Evolutionary conservation across 2,888 invertebrate genomes (phyloP), one percentile per base, ranked within the genome.

Genomic region (Drosophila leonis): DNA sequence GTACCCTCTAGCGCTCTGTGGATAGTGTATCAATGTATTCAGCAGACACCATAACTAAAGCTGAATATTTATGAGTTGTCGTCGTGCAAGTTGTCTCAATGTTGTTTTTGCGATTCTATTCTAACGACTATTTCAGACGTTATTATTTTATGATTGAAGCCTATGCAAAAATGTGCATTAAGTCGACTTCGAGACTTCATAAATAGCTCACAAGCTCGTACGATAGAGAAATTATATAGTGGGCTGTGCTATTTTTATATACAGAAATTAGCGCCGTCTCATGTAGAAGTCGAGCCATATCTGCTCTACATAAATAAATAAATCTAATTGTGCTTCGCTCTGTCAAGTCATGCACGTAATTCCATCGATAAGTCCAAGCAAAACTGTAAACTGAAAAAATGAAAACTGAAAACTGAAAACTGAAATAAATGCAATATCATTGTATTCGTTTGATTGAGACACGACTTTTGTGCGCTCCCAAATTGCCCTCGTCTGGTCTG

Each of bases 21-120:
- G 18, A 1, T 15, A 73, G 70, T 9, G 39, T 62, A 59, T 72
- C 35, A 78, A 75, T 75, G 39, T 67, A 76, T 74, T 33, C 69
- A 63, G 68, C 56, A 65, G 79, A 67, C 70, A 66, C 61, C 61
- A 77, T 60, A 79, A 75, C 65, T 60, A 59, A 62, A 65, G 39
- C 61, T 78, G 60, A 72, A 87, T 87, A 84, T 87, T 84, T 84
- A 84, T 84, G 85, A 87, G 66, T 69, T 77, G 80, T 75, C 70
- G 78, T 68, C 75, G 78, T 68, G 73, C 75, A 70, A 75, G 56
- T 75, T 64, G 74, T 71, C 57, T 63, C 65, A 71, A 65, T 78
- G 66, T 46, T 68, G 37, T 59, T 71, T 54, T 49, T 49, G 52
- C 52, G n/a, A 24, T 37, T 52, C 41, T 33, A 20, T 64, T 62